Evolutionary conservation across 2,888 invertebrate genomes (phyloP).

Genomic region (Lasioglossum malachurum): DNA sequence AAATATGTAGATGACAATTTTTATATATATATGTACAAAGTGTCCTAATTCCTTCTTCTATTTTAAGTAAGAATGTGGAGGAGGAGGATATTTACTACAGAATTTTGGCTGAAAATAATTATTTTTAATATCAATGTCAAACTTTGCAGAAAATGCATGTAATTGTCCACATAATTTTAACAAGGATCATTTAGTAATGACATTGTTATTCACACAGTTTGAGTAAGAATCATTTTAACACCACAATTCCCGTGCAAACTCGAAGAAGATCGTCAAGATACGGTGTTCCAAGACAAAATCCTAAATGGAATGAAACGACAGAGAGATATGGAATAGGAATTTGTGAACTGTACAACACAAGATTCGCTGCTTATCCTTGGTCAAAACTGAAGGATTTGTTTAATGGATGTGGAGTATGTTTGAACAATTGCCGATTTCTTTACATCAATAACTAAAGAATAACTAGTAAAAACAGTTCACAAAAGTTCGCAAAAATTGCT

Average conservation of each 20-base stretch:
- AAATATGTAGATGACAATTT: not conserved
- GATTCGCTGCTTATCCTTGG: constrained; percentile 62
- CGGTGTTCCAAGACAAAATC: not conserved
- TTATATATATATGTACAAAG: not conserved
- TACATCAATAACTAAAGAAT: not conserved
- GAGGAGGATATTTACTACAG: not conserved
- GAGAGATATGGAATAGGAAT: constrained; percentile 65
- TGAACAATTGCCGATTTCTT: not conserved
- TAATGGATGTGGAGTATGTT: constrained; percentile 52
- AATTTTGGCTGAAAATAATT: not conserved
- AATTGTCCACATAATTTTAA: not conserved
- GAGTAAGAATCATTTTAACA: constrained; percentile 50
- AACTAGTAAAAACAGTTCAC: too few relatives aligned
- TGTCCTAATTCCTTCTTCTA: not conserved
- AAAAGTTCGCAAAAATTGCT: not conserved
- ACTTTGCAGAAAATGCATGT: too few relatives aligned
- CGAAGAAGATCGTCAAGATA: constrained; percentile 29
- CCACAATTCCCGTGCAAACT: constrained; percentile 26
- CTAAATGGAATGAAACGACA: constrained; percentile 60
- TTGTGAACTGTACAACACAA: constrained; percentile 58
- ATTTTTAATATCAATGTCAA: too few relatives aligned
- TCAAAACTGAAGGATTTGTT: constrained; percentile 49
- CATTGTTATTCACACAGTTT: constrained; percentile 28
- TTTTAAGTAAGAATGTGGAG: too few relatives aligned
- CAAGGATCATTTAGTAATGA: not conserved